Conservation (phyloP, 2,113 vertebrate species). For the Saiga tatarica region DNA sequence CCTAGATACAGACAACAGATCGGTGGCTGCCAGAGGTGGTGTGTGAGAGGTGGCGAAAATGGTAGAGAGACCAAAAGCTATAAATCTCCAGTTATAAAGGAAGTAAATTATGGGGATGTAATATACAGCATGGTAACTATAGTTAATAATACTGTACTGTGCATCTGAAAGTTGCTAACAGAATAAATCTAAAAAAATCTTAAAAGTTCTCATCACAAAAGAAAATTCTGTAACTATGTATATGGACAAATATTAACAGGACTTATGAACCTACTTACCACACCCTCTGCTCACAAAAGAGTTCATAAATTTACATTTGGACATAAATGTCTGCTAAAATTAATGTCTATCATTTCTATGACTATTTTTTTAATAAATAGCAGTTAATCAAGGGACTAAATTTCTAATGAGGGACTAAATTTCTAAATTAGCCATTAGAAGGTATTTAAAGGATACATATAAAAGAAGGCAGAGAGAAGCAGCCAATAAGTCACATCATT, state of each 20-base stretch:
- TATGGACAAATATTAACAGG: neutral
- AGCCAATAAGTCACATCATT: neutral
- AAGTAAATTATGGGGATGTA: neutral
- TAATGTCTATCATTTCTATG: neutral
- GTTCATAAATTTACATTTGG: constrained; percentile 16
- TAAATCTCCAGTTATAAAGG: neutral
- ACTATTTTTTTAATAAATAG: neutral
- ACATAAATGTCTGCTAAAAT: neutral
- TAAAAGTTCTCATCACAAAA: neutral
- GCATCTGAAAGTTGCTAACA: neutral
- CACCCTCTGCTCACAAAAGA: neutral
- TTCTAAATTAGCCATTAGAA: neutral
- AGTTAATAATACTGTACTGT: neutral
- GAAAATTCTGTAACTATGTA: neutral
- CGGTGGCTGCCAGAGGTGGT: neutral
- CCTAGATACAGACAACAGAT: neutral
- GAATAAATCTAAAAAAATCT: neutral
- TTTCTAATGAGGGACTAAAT: neutral
- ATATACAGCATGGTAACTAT: neutral
- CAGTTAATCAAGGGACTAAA: neutral
- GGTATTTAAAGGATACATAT: neutral
- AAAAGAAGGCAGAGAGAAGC: neutral
- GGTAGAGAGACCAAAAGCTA: neutral
- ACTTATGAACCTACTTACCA: neutral
- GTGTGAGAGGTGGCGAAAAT: neutral